These are phyloP conservation scores for Eudasyphora cyanicolor DNA, from an alignment of 2,888 invertebrate species.

Conservation along the genomic window DNA sequence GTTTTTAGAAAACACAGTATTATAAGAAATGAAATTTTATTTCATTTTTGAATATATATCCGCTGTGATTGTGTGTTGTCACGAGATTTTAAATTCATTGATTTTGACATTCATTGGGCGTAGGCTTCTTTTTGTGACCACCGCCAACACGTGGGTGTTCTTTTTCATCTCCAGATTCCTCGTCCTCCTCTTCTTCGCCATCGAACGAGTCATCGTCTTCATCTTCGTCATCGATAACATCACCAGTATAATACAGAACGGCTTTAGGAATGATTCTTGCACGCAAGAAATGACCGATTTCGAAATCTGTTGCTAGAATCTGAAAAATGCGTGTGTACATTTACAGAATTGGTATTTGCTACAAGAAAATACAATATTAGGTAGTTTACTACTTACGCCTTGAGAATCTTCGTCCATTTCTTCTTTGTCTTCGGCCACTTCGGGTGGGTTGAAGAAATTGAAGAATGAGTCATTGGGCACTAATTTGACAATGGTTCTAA, in stretches of 20 bases:
- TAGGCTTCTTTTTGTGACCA: constrained; percentile 74
- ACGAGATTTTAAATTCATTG: constrained; percentile 81
- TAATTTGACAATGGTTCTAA: constrained; percentile 96
- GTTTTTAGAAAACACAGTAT: constrained; percentile 44
- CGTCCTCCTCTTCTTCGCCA: constrained; percentile 83
- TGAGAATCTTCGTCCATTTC: constrained; percentile 94
- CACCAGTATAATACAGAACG: constrained; percentile 97
- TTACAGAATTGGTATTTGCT: neutral
- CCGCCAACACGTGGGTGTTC: constrained; percentile 78
- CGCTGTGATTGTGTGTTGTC: constrained; percentile 27
- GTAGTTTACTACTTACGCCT: constrained; percentile 69
- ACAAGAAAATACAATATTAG: neutral
- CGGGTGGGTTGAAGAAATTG: constrained; percentile 98
- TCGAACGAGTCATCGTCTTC: constrained; percentile 83
- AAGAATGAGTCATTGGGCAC: constrained; percentile 99
- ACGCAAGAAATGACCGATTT: constrained; percentile 98
- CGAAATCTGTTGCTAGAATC: constrained; percentile 95
- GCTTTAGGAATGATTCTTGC: constrained; percentile 98
- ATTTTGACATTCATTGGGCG: constrained; percentile 86
- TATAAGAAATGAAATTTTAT: constrained; percentile 47
- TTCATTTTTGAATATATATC: constrained; percentile 34
- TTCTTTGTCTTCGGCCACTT: constrained; percentile 89
- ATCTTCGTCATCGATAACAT: constrained; percentile 89
- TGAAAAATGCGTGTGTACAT: constrained; percentile 51
- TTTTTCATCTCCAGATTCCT: constrained; percentile 83